These are phyloP conservation scores for Dynastes grantii DNA, from an alignment of 2,888 invertebrate species.

Conservation along the genomic window DNA sequence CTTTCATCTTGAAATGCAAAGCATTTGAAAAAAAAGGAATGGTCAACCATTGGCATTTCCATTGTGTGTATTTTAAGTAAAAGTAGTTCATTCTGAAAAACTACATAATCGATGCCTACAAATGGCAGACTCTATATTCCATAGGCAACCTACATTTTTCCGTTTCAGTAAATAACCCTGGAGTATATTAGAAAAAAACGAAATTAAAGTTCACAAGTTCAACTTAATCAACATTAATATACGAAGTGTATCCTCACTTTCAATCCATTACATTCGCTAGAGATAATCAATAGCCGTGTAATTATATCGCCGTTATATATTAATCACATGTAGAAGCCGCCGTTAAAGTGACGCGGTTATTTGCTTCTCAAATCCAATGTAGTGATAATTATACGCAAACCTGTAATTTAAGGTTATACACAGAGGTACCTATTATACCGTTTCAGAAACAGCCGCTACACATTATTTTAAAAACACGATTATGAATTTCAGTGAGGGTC, in stretches of 20 bases:
- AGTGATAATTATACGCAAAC: not conserved
- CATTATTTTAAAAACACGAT: not conserved
- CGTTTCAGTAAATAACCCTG: too few species aligned
- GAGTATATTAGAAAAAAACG: not conserved
- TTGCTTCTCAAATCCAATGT: not conserved
- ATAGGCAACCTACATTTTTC: too few species aligned
- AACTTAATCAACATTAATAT: not conserved
- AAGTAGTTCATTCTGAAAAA: too few species aligned
- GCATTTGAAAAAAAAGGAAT: too few species aligned
- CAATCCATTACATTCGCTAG: not conserved
- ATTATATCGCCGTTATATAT: slow-evolving; percentile 1
- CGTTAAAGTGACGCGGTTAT: not conserved
- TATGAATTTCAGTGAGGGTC: too few species aligned
- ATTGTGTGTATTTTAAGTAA: too few species aligned
- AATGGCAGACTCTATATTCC: too few species aligned
- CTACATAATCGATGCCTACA: too few species aligned
- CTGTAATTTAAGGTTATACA: not conserved
- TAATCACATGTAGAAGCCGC: not conserved
- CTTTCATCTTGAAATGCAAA: too few species aligned
- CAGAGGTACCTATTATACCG: not conserved
- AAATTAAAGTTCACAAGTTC: not conserved
- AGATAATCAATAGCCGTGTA: slow-evolving; percentile 3
- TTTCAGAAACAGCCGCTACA: not conserved
- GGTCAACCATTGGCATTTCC: too few species aligned
- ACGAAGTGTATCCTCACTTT: not conserved